These are phyloP conservation scores for Falcunculus frontatus DNA, from an alignment of 2,113 vertebrate genomes.

Conservation along the genomic window DNA sequence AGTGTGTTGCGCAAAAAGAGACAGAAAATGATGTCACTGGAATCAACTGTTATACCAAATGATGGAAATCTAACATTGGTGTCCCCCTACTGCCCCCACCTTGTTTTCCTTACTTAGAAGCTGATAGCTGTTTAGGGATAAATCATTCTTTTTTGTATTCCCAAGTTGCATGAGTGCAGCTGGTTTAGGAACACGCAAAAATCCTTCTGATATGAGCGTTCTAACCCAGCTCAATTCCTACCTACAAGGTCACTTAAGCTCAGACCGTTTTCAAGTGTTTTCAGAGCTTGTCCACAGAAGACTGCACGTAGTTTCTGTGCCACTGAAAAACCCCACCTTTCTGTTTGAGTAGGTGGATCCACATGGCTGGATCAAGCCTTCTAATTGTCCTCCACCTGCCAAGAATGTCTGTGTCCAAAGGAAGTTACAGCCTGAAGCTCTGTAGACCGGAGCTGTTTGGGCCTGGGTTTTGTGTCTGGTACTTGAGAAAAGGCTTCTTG, in stretches of 20 bases:
- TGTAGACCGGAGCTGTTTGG: not conserved
- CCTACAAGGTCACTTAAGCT: not conserved
- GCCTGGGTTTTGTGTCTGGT: not conserved
- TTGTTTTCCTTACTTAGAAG: not conserved
- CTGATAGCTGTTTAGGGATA: not conserved
- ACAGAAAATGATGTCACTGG: not conserved
- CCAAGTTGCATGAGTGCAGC: fast-evolving
- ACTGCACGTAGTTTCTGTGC: not conserved
- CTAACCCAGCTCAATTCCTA: not conserved
- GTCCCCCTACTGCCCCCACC: not conserved
- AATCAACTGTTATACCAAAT: not conserved
- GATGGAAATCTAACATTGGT: not conserved
- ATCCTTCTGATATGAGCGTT: not conserved
- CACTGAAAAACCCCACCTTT: not conserved
- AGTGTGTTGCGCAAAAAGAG: not conserved
- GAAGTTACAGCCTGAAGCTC: not conserved
- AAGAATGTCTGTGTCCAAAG: not conserved
- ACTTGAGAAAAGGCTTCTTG: not conserved
- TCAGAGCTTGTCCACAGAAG: not conserved
- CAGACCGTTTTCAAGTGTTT: not conserved
- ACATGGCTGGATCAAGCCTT: not conserved
- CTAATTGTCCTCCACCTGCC: not conserved
- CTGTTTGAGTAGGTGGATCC: not conserved
- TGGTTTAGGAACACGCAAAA: fast-evolving
- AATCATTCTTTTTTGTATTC: not conserved